Base-by-base conservation (phyloP, 2,113 vertebrate genomes). In the Lipotes vexillifer region DNA sequence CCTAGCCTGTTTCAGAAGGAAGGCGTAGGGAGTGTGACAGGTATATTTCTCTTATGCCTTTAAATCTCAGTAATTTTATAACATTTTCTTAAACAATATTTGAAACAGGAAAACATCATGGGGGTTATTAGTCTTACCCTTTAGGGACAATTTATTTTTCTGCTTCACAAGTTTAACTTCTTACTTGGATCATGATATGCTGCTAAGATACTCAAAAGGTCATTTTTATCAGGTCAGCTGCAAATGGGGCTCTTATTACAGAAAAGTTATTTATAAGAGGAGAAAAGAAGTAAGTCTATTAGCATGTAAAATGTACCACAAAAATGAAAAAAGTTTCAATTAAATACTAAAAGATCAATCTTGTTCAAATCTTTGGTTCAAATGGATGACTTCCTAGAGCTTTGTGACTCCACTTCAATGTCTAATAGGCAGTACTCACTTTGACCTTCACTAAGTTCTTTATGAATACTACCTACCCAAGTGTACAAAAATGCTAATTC, bases 151-250 rank as follows among this genome's bases (percentile, higher is more conserved):
- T 92, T 93, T 90, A 69, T 88, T 89, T 95, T 97, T 89, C 55
- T 89, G 66, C 33, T 91, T 95, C 59, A 86, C 63, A 84, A 85
- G n/a, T 88, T 89, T 93, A 93, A 90, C 55, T 92, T 97, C 31
- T 93, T 93, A 71, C 49, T 96, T 96, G 31, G 66, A 41, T 94
- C 81, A 71, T 33, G 61, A 86, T 80, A 66, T 88, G 78, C 55
- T 90, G 49, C 52, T 80, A 74, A 95, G 65, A 90, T 61, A 93
- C 49, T 88, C 90, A 59, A 93, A 66, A 96, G 38, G 36, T 96
- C 81, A 80, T 81, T 98, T 80, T 97, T 77, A n/a, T 75, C 55
- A 75, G 90, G 46, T 57, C 61, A 97, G 66, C 29, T 80, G 31
- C 72, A 90, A 98, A 90, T 59, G 11, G 17, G 84, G 15, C 6